These are phyloP conservation scores for Eulithis testata DNA, from an alignment of 2,888 invertebrate species.

Conservation along the genomic window DNA sequence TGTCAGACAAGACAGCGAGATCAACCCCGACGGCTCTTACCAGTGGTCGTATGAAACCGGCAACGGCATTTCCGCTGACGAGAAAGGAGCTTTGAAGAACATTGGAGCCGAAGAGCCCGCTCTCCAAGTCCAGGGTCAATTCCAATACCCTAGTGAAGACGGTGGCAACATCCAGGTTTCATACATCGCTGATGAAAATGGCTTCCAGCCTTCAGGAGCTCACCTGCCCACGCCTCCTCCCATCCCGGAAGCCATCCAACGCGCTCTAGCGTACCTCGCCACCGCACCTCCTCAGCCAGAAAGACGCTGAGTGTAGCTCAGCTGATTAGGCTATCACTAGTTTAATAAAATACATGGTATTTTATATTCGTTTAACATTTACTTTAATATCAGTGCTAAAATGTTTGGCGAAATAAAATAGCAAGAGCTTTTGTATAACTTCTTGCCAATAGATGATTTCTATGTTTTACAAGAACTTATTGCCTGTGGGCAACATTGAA, in stretches of 20 bases:
- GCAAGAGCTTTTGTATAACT: conserved; percentile 18
- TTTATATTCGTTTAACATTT: conserved; percentile 10
- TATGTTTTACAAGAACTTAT: conserved; percentile 15
- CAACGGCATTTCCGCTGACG: conserved; percentile 86
- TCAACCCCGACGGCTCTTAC: conserved; percentile 86
- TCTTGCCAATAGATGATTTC: conserved; percentile 22
- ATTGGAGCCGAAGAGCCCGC: conserved; percentile 81
- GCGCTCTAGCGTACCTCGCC: conserved; percentile 87
- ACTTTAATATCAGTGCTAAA: conserved; percentile 1
- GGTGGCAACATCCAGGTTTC: conserved; percentile 84
- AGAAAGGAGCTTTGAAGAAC: conserved; percentile 82
- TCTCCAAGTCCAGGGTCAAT: conserved; percentile 85
- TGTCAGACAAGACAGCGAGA: conserved; percentile 79
- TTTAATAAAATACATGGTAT: conserved; percentile 16
- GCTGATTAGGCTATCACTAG: conserved; percentile 29
- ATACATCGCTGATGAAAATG: conserved; percentile 89
- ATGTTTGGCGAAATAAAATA: conserved; percentile 16
- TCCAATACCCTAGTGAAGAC: conserved; percentile 86
- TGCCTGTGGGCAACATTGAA: conserved; percentile 3
- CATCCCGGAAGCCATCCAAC: conserved; percentile 88
- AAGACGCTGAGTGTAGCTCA: conserved; percentile 42
- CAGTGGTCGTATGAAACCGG: conserved; percentile 85
- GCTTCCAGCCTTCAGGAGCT: conserved; percentile 86
- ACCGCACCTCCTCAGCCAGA: conserved; percentile 84
- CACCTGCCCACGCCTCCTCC: conserved; percentile 88